Evolutionary conservation across 92 coral and sea anemone genomes (phyloP), one percentile per base, ranked within the genome.

Genomic region (Paragorgia papillata): DNA sequence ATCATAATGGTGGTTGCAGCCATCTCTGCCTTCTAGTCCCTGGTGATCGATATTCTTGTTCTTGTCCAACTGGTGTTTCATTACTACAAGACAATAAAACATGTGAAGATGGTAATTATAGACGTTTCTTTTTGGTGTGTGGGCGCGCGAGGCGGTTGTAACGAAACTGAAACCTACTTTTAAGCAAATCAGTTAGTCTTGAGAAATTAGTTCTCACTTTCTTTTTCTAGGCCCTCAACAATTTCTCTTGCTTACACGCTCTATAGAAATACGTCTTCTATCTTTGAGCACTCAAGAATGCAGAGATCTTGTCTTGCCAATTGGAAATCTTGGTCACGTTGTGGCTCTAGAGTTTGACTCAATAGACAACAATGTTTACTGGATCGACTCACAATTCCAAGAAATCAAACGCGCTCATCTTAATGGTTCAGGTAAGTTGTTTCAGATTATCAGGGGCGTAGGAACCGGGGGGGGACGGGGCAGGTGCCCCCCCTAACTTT

Each of bases 371-470:
- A 89, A 78, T 62, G 81, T 94, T 1, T 94, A 94, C 74, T 94
- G 98, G 98, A 94, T 90, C 34, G 98, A 94, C 84, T 90, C 88
- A 31, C 80, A 88, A 30, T 48, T 66, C 15, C 87, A 80, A 21
- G 76, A 55, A 24, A 94, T 94, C 40, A 94, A 85, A 74, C 74
- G 97, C 67, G 90, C 95, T 9, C 56, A 82, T 33, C 67, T 90
- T 68, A 80, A 91, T 81, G 95, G 98, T 21, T 82, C 88, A 82
- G 97, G 97, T n/a, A n/a, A n/a, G n/a, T n/a, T n/a, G n/a, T n/a
- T n/a, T n/a, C n/a, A n/a, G n/a, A n/a, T n/a, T n/a, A n/a, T n/a
- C n/a, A n/a, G n/a, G n/a, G n/a, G n/a, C n/a, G n/a, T n/a, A n/a
- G n/a, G n/a, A n/a, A n/a, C n/a, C n/a, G n/a, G n/a, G n/a, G n/a